Evolutionary conservation across 2,113 vertebrate genomes (phyloP).

Genomic region (Oncorhynchus mykiss): DNA sequence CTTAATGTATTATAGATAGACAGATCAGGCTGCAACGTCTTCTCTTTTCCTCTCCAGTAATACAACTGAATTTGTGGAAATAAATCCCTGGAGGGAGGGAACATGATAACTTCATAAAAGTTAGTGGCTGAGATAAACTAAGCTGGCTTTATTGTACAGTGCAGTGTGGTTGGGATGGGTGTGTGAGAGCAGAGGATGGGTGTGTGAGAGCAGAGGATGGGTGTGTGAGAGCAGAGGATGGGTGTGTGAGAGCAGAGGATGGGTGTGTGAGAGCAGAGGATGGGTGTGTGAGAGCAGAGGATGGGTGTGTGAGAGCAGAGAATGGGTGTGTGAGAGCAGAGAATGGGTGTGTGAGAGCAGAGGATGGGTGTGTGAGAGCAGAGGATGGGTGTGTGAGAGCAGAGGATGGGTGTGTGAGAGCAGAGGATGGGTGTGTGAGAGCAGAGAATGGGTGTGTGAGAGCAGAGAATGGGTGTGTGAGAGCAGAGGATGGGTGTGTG

Average conservation of each 20-base stretch:
- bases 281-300: too few relatives aligned
- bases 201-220: background rate
- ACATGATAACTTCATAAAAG: constrained; percentile 45
- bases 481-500: background rate
- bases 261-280: background rate
- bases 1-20: constrained; percentile 36
- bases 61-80: constrained; percentile 34
- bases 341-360: background rate
- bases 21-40: constrained; percentile 12
- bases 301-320: too few relatives aligned
- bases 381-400: background rate
- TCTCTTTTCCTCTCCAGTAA: constrained; percentile 24
- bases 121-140: constrained; percentile 34
- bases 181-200: background rate
- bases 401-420: background rate
- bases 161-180: background rate
- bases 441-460: background rate
- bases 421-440: too few relatives aligned
- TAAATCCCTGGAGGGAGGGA: constrained; percentile 22
- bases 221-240: background rate
- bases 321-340: background rate
- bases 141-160: constrained; percentile 34
- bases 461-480: background rate
- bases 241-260: background rate
- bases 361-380: background rate